Conservation (phyloP, 2,113 vertebrate species). For the Equus przewalskii region DNA sequence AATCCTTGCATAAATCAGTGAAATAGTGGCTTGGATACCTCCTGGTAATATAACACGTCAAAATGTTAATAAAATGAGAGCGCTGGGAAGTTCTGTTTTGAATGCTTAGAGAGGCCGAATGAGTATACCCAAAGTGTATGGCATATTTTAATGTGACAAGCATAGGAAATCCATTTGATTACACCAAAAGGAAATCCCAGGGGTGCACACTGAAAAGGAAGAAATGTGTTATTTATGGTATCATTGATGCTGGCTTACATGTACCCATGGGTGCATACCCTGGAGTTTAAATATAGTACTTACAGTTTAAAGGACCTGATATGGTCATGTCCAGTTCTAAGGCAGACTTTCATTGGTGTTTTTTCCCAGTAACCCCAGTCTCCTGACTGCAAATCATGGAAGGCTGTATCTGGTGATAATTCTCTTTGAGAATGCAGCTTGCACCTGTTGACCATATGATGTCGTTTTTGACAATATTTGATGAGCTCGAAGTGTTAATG, state of each 20-base stretch:
- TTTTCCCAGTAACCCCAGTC: neutral
- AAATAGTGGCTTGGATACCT: slow-evolving; percentile 14
- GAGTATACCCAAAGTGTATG: neutral
- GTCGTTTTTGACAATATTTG: neutral
- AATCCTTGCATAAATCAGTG: slow-evolving; percentile 44
- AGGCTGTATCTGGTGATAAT: neutral
- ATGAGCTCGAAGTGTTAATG: neutral
- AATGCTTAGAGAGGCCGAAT: slow-evolving; percentile 47
- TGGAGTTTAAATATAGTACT: slow-evolving; percentile 22
- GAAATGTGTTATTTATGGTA: neutral
- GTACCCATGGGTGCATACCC: neutral
- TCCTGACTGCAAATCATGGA: neutral
- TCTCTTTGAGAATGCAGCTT: neutral
- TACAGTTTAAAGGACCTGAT: slow-evolving; percentile 23
- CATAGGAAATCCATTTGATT: slow-evolving; percentile 42
- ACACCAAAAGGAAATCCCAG: neutral
- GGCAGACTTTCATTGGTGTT: neutral
- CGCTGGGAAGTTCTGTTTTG: slow-evolving; percentile 9
- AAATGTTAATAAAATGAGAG: slow-evolving; percentile 43
- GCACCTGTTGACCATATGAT: neutral
- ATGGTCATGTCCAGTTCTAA: slow-evolving; percentile 20
- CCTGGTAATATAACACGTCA: slow-evolving; percentile 45
- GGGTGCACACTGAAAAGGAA: neutral
- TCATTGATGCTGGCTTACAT: neutral
- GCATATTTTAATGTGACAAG: slow-evolving; percentile 26